A percentile compares a stretch with the other conserved stretches of the same genome.
phyloP scores from a whole-genome alignment of 23 tunicate species.

The Diplosoma virens region DNA sequence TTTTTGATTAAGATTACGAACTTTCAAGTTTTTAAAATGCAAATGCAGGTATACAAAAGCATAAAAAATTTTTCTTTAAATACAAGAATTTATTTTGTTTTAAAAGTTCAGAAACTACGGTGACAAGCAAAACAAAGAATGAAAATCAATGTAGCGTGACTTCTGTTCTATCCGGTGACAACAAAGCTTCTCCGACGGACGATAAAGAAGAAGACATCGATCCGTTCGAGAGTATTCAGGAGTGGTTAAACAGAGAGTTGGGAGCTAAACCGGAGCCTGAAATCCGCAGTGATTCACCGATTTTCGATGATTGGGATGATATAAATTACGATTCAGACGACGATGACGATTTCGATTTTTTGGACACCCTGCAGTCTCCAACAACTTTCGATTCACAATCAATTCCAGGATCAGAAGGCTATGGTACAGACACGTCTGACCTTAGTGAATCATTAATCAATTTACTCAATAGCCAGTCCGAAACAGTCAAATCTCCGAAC shows the following conservation, averaged over 20 bases:
- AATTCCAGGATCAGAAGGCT: slow-evolving; percentile 14
- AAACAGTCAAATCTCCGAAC: background rate
- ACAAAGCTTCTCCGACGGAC: background rate
- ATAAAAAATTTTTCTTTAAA: too few species aligned
- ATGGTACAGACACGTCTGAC: slow-evolving; percentile 28
- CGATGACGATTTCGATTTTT: slow-evolving; percentile 12
- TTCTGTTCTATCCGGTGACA: background rate
- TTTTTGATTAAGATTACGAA: too few species aligned
- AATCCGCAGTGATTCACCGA: slow-evolving; percentile 3
- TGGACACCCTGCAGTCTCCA: background rate
- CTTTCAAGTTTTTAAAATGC: too few species aligned
- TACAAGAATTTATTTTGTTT: background rate
- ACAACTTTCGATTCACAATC: background rate
- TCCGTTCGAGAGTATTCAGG: slow-evolving; percentile 12
- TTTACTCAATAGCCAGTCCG: background rate
- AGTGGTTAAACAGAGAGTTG: slow-evolving; percentile 10
- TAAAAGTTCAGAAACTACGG: slow-evolving; percentile 1
- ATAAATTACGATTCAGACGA: slow-evolving; percentile 5
- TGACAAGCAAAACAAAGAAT: background rate
- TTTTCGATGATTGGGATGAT: slow-evolving; percentile 31
- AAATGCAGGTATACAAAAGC: too few species aligned
- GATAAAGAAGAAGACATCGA: background rate
- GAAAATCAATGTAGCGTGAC: background rate
- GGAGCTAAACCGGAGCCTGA: background rate
- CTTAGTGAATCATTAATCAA: background rate